Evolutionary conservation across 2,113 vertebrate genomes (phyloP).

Genomic region (Coregonus clupeaformis): DNA sequence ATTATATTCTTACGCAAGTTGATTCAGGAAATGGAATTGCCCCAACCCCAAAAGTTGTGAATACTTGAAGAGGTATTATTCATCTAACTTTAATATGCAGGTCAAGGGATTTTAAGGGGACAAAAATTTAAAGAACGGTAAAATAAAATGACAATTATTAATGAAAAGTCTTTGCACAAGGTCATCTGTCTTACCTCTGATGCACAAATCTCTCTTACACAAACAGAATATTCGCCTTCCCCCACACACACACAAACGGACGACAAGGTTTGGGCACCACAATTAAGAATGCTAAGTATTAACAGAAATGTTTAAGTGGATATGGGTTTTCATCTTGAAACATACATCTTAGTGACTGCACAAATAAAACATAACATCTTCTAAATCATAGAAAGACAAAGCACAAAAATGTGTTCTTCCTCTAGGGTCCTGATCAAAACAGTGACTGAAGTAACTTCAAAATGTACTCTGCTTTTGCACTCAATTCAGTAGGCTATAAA

Average conservation of each 20-base stretch:
- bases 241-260: conserved; percentile 51
- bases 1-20: neutral
- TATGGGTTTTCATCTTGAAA: conserved; percentile 7
- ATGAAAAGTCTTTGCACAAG: conserved; percentile 71
- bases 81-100: neutral
- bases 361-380: conserved; percentile 52
- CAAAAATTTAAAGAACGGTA: conserved; percentile 58
- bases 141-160: conserved; percentile 67
- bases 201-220: conserved; percentile 25
- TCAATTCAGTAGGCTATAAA: neutral
- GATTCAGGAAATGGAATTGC: neutral
- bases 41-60: neutral
- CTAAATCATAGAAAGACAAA: conserved; percentile 67
- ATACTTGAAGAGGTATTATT: conserved; percentile 28
- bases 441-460: neutral
- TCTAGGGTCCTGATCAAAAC: conserved; percentile 45
- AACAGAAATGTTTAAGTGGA: conserved; percentile 15
- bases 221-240: conserved; percentile 37
- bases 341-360: conserved; percentile 39
- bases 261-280: conserved; percentile 58
- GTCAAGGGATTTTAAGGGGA: conserved; percentile 31
- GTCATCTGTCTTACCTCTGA: conserved; percentile 53
- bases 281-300: conserved; percentile 47
- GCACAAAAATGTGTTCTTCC: conserved; percentile 66
- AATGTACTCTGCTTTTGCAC: neutral